These are phyloP conservation scores for Beroe forskalii DNA, from an alignment of 37 sponge, comb jelly and placozoan species.

Conservation along the genomic window DNA sequence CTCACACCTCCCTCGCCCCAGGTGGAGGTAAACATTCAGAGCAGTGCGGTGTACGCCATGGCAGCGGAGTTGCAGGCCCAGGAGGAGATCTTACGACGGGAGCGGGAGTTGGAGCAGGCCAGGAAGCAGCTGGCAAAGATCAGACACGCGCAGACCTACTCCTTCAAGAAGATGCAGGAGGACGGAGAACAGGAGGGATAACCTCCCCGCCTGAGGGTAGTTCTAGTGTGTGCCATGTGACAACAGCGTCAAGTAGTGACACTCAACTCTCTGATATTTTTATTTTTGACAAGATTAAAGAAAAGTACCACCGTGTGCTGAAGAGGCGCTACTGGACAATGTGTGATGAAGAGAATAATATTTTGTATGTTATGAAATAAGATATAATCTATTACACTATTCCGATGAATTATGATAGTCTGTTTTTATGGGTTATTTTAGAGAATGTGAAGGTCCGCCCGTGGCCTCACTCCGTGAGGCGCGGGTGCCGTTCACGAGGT, in stretches of 20 bases:
- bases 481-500: no score
- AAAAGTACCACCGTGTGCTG: no score
- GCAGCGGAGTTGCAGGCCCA: slow-evolving; percentile 80
- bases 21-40: slow-evolving; percentile 35
- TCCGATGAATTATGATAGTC: slow-evolving; percentile 50
- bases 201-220: neutral
- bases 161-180: slow-evolving; percentile 50
- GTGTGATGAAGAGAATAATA: slow-evolving; percentile 7
- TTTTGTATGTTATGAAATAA: slow-evolving; percentile 55
- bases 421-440: slow-evolving; percentile 64
- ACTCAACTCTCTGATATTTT: neutral
- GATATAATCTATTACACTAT: slow-evolving; percentile 41
- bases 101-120: slow-evolving; percentile 87
- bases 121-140: slow-evolving; percentile 75
- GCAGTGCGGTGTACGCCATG: slow-evolving; percentile 66
- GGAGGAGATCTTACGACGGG: slow-evolving; percentile 79
- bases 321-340: no score
- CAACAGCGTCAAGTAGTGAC: neutral
- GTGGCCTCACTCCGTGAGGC: no score
- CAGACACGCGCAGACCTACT: slow-evolving; percentile 64
- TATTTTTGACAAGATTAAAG: neutral
- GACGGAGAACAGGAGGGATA: neutral
- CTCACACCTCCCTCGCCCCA: no score
- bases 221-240: neutral
- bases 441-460: slow-evolving; percentile 28